Evolutionary conservation across 1,140 invertebrate species (phyloP).

Genomic region (Drosophila equinoxialis): DNA sequence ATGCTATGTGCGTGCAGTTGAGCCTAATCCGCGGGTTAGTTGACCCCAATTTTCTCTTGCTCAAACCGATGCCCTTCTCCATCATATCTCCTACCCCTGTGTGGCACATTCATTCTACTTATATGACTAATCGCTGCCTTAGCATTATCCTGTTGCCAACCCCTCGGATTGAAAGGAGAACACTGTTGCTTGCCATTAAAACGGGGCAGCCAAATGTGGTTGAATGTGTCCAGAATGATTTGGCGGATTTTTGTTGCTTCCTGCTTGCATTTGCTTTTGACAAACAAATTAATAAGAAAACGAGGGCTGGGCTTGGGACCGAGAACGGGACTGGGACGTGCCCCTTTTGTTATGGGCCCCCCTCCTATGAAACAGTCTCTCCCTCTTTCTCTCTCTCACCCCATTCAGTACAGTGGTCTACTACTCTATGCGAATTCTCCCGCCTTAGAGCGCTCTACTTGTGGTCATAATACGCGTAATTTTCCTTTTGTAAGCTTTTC

Average conservation of each 20-base stretch:
- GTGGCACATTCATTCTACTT: slow-evolving; percentile 1
- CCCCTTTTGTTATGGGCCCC: slow-evolving; percentile 26
- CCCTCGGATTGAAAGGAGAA: slow-evolving; percentile 16
- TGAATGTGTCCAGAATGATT: slow-evolving; percentile 50
- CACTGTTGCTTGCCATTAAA: slow-evolving; percentile 34
- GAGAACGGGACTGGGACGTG: slow-evolving; percentile 19
- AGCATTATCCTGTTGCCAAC: slow-evolving; percentile 35
- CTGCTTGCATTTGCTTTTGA: slow-evolving; percentile 43
- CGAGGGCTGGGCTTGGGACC: slow-evolving; percentile 49
- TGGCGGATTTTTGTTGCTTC: slow-evolving; percentile 56
- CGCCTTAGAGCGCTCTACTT: slow-evolving; percentile 15
- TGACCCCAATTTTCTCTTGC: slow-evolving; percentile 19
- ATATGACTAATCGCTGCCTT: slow-evolving; percentile 24
- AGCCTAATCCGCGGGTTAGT: slow-evolving; percentile 76
- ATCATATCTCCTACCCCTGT: no score
- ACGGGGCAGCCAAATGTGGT: slow-evolving; percentile 3
- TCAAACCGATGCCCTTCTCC: background rate
- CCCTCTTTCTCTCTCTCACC: background rate
- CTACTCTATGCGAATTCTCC: no score
- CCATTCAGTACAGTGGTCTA: no score
- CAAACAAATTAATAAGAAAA: slow-evolving; percentile 76
- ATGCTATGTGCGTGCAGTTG: slow-evolving; percentile 65
- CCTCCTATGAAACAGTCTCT: background rate
- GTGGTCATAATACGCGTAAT: slow-evolving; percentile 77
- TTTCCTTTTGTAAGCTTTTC: slow-evolving; percentile 59